phyloP scores from a whole-genome alignment of 2,113 vertebrate genomes.

The Falcunculus frontatus region DNA sequence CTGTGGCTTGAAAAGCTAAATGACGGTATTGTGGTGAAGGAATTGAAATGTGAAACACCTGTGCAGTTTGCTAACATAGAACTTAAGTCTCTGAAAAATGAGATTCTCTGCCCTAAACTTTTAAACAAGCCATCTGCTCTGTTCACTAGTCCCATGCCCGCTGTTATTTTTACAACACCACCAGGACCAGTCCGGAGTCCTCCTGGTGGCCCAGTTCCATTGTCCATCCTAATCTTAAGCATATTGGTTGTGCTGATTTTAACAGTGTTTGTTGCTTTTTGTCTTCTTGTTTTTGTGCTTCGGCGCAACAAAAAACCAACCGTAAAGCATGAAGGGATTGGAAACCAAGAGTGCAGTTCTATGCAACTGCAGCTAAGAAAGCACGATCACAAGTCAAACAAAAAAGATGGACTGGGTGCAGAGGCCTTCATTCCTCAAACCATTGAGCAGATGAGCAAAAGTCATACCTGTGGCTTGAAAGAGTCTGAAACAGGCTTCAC shows the following conservation, averaged over 20 bases:
- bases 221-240: conserved; percentile 96
- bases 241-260: conserved; percentile 96
- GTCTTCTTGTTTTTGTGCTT: conserved; percentile 94
- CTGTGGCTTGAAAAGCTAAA: conserved; percentile 94
- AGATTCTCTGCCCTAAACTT: conserved; percentile 93
- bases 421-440: conserved; percentile 97
- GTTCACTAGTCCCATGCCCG: conserved; percentile 81
- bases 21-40: conserved; percentile 90
- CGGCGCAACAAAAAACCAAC: conserved; percentile 92
- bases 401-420: conserved; percentile 86
- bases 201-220: conserved; percentile 91
- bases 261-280: conserved; percentile 97
- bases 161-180: conserved; percentile 81
- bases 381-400: conserved; percentile 86
- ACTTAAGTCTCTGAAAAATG: conserved; percentile 90
- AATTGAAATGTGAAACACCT: conserved; percentile 91
- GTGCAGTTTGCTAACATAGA: conserved; percentile 95
- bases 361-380: conserved; percentile 90
- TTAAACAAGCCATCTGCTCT: conserved; percentile 85
- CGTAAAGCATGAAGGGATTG: conserved; percentile 88
- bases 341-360: conserved; percentile 87
- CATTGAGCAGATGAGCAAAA: conserved; percentile 97
- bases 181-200: conserved; percentile 87
- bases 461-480: conserved; percentile 89
- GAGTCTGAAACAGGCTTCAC: conserved; percentile 89